Conservation (phyloP, 2,797 vertebrate species). For the Vespertilio murinus region DNA sequence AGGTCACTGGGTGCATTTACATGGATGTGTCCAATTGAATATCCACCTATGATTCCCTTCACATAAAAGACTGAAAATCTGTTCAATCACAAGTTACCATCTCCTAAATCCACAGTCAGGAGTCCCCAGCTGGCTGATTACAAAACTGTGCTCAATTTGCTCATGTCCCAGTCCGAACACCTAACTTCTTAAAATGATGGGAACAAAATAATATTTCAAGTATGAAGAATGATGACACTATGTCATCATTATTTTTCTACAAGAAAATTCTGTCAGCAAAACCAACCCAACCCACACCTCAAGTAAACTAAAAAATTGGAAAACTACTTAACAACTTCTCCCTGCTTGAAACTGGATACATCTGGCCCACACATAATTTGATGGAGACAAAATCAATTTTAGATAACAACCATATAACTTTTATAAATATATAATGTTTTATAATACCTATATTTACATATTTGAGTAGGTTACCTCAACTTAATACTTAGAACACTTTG, state of each 20-base stretch:
- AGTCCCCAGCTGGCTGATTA: not conserved
- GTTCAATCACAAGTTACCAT: not conserved
- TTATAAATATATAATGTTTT: not conserved
- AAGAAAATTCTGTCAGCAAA: not conserved
- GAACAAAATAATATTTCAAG: not conserved
- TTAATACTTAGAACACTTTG: not conserved
- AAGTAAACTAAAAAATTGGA: not conserved
- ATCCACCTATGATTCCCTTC: not conserved
- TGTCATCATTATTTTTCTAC: not conserved
- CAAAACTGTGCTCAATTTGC: not conserved
- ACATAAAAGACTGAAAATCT: not conserved
- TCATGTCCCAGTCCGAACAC: not conserved
- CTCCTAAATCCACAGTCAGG: not conserved
- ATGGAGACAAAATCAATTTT: not conserved
- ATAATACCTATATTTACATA: not conserved
- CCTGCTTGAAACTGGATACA: not conserved
- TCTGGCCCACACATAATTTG: not conserved
- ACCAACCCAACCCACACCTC: not conserved
- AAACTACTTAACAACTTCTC: not conserved
- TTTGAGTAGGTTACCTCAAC: not conserved
- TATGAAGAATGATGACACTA: not conserved
- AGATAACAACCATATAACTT: not conserved
- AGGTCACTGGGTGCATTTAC: not conserved
- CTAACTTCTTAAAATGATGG: conserved; percentile 1
- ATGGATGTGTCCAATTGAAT: not conserved